phyloP scores from a whole-genome alignment of 2,888 invertebrate genomes.

The Galeopsomyia nigrocyanea region DNA sequence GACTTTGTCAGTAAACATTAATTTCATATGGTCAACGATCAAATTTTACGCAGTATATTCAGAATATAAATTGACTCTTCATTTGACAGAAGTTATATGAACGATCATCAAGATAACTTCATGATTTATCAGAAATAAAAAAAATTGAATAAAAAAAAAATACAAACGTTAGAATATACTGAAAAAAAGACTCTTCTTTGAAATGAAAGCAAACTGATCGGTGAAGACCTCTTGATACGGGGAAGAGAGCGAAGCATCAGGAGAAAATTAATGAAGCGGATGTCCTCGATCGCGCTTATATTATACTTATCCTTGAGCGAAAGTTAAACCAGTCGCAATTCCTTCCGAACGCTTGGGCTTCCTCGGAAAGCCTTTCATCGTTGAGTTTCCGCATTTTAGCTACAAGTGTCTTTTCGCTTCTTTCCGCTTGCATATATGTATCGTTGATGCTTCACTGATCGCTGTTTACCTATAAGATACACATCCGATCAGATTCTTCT shows the following conservation, averaged over 20 bases:
- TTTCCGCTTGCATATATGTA: constrained; percentile 20
- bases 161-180: constrained; percentile 53
- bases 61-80: too few species aligned
- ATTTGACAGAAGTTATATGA: too few species aligned
- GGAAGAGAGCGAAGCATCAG: constrained; percentile 18
- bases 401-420: not conserved
- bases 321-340: constrained; percentile 37
- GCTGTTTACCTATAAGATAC: not conserved
- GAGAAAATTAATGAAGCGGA: constrained; percentile 57
- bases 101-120: too few species aligned
- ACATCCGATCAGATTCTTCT: not conserved
- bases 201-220: not conserved
- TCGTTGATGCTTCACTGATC: constrained; percentile 4
- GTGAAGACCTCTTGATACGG: constrained; percentile 20
- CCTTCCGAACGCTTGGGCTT: constrained; percentile 42
- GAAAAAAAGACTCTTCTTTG: not conserved
- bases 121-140: not conserved
- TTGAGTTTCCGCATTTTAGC: constrained; percentile 21
- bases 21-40: too few species aligned
- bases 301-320: not conserved
- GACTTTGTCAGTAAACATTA: constrained; percentile 5
- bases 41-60: too few species aligned
- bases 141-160: constrained; percentile 33
- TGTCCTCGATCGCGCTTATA: constrained; percentile 51
- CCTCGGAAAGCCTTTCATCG: constrained; percentile 37